These are phyloP conservation scores for Geotria australis DNA, from an alignment of 2,797 vertebrate species.

Conservation along the genomic window DNA sequence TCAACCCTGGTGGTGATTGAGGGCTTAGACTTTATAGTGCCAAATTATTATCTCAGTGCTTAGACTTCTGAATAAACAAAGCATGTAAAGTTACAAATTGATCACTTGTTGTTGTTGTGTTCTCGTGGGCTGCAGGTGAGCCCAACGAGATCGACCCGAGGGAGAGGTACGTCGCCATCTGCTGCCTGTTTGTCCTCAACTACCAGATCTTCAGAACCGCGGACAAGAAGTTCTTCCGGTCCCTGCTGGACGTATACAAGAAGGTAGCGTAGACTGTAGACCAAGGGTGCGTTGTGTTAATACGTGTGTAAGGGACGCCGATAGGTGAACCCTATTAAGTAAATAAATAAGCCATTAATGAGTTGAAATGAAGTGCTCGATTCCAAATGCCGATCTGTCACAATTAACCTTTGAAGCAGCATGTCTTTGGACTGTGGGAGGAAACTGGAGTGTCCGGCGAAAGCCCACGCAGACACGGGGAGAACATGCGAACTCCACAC, in stretches of 20 bases:
- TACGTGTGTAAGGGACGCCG: not conserved
- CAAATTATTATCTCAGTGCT: too few species aligned
- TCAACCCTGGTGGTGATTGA: not conserved
- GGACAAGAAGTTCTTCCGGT: constrained; percentile 84
- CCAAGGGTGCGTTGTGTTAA: not conserved
- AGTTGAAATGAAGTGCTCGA: too few species aligned
- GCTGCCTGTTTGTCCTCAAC: constrained; percentile 64
- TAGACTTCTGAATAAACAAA: too few species aligned
- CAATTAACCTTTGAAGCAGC: too few species aligned
- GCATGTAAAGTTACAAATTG: too few species aligned
- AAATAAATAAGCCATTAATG: too few species aligned
- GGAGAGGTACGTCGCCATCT: constrained; percentile 62
- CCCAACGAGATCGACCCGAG: constrained; percentile 91
- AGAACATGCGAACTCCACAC: too few species aligned
- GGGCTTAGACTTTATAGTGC: constrained; percentile 3
- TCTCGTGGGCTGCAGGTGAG: constrained; percentile 25
- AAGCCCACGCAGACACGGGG: too few species aligned
- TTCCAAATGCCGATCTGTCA: too few species aligned
- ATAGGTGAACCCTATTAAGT: too few species aligned
- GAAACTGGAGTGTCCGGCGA: too few species aligned
- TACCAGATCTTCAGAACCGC: constrained; percentile 82
- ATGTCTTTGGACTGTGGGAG: too few species aligned
- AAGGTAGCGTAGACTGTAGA: constrained; percentile 24
- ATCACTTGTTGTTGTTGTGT: not conserved
- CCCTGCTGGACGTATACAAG: constrained; percentile 69